These are phyloP conservation scores for Triops cancriformis DNA, from an alignment of 1,140 invertebrate species.

Conservation along the genomic window DNA sequence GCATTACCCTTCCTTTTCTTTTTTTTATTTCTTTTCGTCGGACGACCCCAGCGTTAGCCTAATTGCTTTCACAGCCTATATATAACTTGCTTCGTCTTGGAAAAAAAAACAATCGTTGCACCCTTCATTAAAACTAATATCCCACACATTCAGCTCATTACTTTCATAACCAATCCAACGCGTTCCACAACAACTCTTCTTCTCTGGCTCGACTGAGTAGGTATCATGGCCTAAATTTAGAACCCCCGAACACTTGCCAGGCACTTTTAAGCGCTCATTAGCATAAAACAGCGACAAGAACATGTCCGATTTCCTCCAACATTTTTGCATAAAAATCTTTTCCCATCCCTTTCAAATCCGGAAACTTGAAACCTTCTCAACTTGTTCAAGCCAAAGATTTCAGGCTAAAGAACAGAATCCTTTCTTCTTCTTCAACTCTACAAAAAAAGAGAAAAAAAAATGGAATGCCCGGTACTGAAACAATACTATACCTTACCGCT, in stretches of 20 bases:
- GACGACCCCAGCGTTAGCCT: background rate
- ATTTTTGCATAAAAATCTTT: background rate
- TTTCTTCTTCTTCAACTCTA: background rate
- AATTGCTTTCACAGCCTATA: no score
- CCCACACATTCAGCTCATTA: no score
- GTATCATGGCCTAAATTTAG: background rate
- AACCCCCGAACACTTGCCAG: background rate
- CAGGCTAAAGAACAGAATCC: background rate
- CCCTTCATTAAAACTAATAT: no score
- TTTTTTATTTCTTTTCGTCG: background rate
- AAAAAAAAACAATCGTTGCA: no score
- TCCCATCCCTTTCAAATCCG: background rate
- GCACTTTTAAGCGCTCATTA: background rate
- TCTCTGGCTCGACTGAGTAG: background rate
- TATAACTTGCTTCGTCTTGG: no score
- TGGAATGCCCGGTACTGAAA: background rate
- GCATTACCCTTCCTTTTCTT: no score
- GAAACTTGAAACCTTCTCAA: background rate
- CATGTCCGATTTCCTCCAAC: background rate
- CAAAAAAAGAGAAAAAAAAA: background rate
- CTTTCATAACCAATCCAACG: background rate
- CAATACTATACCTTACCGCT: background rate
- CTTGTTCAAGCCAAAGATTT: background rate
- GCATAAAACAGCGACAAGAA: slow-evolving; percentile 7
- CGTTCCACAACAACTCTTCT: no score